phyloP scores from a whole-genome alignment of 1,140 invertebrate genomes.

The Leucophenga varia region DNA sequence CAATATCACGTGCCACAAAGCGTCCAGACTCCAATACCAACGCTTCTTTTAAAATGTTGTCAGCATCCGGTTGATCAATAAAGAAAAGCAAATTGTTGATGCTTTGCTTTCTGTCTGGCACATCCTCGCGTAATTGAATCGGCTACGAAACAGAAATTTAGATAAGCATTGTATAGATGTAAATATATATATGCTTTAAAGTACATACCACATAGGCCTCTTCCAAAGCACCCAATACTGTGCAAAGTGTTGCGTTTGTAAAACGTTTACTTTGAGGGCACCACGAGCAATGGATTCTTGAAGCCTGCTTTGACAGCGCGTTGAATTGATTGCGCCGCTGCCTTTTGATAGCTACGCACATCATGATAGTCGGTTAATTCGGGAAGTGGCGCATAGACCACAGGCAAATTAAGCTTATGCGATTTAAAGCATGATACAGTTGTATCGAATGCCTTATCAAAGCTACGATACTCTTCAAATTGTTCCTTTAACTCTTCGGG shows the following conservation, averaged over 20 bases:
- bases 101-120: conserved; percentile 65
- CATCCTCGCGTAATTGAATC: conserved; percentile 76
- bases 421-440: conserved; percentile 48
- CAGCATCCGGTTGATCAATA: conserved; percentile 57
- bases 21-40: conserved; percentile 71
- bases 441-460: conserved; percentile 50
- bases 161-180: background rate
- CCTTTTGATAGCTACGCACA: conserved; percentile 54
- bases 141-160: conserved; percentile 60
- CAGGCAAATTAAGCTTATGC: conserved; percentile 29
- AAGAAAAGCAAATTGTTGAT: conserved; percentile 64
- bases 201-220: conserved; percentile 78
- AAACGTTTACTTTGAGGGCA: conserved; percentile 61
- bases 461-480: conserved; percentile 44
- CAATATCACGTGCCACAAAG: conserved; percentile 79
- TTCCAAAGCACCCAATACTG: conserved; percentile 80
- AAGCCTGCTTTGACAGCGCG: conserved; percentile 68
- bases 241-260: conserved; percentile 70
- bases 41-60: conserved; percentile 63
- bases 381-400: conserved; percentile 45
- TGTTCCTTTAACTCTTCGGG: conserved; percentile 35
- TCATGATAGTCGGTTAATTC: conserved; percentile 50
- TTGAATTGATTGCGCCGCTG: conserved; percentile 59
- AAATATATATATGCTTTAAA: conserved; percentile 5
- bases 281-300: conserved; percentile 67